Percentiles rank a stretch among this genome's conserved stretches.
phyloP scores from a whole-genome alignment of 2,888 invertebrate species.

The Boloria selene region DNA sequence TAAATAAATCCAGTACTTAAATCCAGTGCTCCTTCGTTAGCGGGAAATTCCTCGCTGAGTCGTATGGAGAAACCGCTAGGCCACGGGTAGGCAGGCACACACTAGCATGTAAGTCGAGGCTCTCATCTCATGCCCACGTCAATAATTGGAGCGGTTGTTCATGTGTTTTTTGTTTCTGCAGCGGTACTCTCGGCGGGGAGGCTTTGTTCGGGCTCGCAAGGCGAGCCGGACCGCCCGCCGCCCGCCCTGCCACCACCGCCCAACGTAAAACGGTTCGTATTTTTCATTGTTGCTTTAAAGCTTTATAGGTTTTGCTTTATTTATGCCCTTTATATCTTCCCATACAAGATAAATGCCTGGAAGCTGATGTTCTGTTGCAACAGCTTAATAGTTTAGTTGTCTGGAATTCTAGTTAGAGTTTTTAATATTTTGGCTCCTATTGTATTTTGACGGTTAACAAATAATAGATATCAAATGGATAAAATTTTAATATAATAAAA shows the following conservation, averaged over 20 bases:
- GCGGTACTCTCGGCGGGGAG: conserved; percentile 69
- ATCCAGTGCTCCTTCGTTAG: conserved; percentile 8
- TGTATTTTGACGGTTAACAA: too few relatives aligned
- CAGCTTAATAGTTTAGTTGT: conserved; percentile 55
- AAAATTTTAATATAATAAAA: too few relatives aligned
- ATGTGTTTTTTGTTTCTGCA: conserved; percentile 75
- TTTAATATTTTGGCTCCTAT: too few relatives aligned
- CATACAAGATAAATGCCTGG: conserved; percentile 72
- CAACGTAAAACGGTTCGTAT: conserved; percentile 79
- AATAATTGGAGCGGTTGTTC: conserved; percentile 80
- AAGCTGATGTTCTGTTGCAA: conserved; percentile 69
- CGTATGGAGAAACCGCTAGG: conserved; percentile 1
- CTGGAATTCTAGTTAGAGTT: background rate
- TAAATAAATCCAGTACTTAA: conserved; percentile 1
- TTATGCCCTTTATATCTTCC: conserved; percentile 77
- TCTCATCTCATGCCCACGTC: conserved; percentile 74
- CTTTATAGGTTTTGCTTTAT: conserved; percentile 81
- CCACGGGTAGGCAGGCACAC: conserved; percentile 35
- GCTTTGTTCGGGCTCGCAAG: conserved; percentile 69
- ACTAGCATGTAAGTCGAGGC: conserved; percentile 51
- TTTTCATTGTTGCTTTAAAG: conserved; percentile 82
- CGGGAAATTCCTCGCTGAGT: conserved; percentile 4
- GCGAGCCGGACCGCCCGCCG: conserved; percentile 50
- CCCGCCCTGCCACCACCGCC: conserved; percentile 52
- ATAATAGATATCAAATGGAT: too few relatives aligned